Evolutionary conservation across 2,888 invertebrate species (phyloP), one percentile per base, ranked within the genome.

Genomic region (Hyles lineata): DNA sequence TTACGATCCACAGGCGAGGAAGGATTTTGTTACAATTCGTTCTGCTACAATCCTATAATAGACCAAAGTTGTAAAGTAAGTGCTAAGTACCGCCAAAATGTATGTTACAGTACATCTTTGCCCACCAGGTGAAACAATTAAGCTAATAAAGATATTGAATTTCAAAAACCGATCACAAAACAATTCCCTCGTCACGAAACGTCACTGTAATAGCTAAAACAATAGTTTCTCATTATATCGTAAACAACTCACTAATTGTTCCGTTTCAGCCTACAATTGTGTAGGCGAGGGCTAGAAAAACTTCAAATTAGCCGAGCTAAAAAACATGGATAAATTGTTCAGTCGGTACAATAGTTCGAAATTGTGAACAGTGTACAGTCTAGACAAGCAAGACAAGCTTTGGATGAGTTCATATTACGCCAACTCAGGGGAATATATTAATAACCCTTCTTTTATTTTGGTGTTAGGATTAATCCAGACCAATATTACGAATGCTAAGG

Each of bases 261-360:
- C 17, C 67, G 43, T 50, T 67, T 15, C 17, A 67, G 23, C 50
- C 17, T 23, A 67, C 43, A 67, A 50, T 67, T 50, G 50, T 67
- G 50, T 67, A 50, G 23, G 67, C 43, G 67, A 50, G 50, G 23
- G 67, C 23, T 25, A 8, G 23, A 67, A 67, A 63, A 21, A 67
- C 9, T 23, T 23, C 67, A 50, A 67, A 67, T 67, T 67, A 67
- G 23, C 43, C 67, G 67, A 43, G 23, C 15, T 60, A 60, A 23
- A 25, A 67, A 67, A 50, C n/a, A 55, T 23, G 21, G 43, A 71
- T 71, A 62, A 71, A 62, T 62, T 62, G 62, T 50, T 29, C 61
- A n/a, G 71, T 52, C 52, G 29, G 17, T 71, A 71, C 52, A 55
- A 62, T 71, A 50, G 62, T 52, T 62, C 29, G 71, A 71, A 71